Base-by-base conservation (phyloP, 2,888 invertebrate genomes). In the Apodemia zela region DNA sequence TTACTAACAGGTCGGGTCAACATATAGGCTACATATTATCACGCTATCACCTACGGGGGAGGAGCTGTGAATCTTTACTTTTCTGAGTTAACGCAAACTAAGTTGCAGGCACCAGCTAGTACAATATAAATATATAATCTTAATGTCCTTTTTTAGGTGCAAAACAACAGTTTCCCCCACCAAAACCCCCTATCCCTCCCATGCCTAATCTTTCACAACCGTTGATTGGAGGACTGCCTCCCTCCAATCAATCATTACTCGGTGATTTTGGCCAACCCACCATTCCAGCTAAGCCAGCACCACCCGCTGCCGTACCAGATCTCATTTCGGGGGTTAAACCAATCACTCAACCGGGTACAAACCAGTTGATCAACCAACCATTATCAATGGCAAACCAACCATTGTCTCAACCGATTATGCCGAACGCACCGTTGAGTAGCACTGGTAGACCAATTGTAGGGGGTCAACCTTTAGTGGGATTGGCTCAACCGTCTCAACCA, bases 151-250 rank as follows among this genome's bases (percentile, higher is more conserved):
- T 68, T 25, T 29, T 74, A 78, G 79, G 75, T 2, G 69, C 75
- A 11, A 78, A 79, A 67, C 78, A 76, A 76, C 84, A 84, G 68
- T 85, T 87, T 68, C 81, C 84, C 10, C 87, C 85, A n/a, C 82
- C 87, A 21, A 84, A 87, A 68, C 89, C 86, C 0, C 85, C 89
- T 0, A 84, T 89, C 7, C 89, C 88, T 0, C 86, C 87, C 0
- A 84, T 87, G 84, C 87, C 75, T 0, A 72, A 78, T 29, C 75
- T 78, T 54, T 42, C 76, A 10, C 82, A 81, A 65, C 79, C 80
- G 0, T 66, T 80, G 1, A 75, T 80, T 17, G 67, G 75, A 1
- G 71, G 77, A 0, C 65, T 80, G 5, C 66, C 62, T 62, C 63
- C 66, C 70, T 73, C 51, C 64, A 75, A 75, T 60, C 81, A 81